Evolutionary conservation across 92 coral and sea anemone genomes (phyloP), one percentile per base, ranked within the genome.

Genomic region (Meandrina meandrites): DNA sequence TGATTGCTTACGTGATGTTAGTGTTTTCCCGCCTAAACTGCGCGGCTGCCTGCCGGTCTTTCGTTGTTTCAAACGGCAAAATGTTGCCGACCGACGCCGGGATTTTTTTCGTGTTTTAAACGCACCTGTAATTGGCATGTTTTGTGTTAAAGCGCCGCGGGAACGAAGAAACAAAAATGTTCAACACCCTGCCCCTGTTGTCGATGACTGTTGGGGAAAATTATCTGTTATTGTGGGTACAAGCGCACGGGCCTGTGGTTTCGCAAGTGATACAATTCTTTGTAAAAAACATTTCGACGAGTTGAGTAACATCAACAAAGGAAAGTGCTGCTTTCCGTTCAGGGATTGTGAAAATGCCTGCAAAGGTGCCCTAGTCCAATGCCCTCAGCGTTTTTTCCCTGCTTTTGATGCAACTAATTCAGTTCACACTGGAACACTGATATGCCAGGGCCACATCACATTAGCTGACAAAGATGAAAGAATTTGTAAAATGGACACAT

Each of bases 251-350:
- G 35, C 37, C 62, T 76, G 82, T 79, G 82, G 82, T 14, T 79
- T 54, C 35, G 14, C 48, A 4, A 31, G 70, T n/a, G 17, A 78
- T 28, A 31, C 24, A 51, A 27, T 31, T 79, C 50, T 79, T 31
- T 56, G 82, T 37, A 78, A 79, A 56, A 54, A 79, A 21, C 70
- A 79, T 56, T 16, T 31, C 32, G 70, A 24, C 37, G 80, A 76
- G 56, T 24, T 7, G 27, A 28, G 36, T n/a, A 24, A n/a, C 80
- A 8, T 47, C 17, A 48, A 79, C 70, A 32, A 79, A 31, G 28
- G 16, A 75, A 84, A 34, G 24, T 84, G 81, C 48, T 74, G 81
- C 35, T 84, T 84, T 56, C 87, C 81, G 34, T 72, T 84, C 27
- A 32, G 35, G n/a, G 47, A 24, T 51, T 37, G 50, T 75, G 87